Evolutionary conservation across 2,113 vertebrate genomes (phyloP).

Genomic region (Proteles cristata): DNA sequence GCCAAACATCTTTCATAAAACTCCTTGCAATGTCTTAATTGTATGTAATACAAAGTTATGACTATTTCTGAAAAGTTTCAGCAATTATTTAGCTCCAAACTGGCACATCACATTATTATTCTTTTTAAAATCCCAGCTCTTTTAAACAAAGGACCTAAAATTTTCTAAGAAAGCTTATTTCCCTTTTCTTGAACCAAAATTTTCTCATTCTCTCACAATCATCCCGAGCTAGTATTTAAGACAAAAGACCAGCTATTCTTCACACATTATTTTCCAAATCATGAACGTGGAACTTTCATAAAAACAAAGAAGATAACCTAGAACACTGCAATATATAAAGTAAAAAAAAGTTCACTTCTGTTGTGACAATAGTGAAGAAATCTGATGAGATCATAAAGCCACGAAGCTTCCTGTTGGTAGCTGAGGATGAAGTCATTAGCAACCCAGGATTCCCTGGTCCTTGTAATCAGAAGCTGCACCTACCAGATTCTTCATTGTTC

Average conservation of each 20-base stretch:
- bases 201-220: constrained; percentile 56
- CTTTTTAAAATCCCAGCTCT: constrained; percentile 6
- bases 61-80: constrained; percentile 51
- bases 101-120: neutral
- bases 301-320: constrained; percentile 58
- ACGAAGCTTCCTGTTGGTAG: constrained; percentile 64
- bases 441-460: constrained; percentile 67
- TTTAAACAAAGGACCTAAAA: constrained; percentile 66
- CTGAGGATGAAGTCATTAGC: constrained; percentile 69
- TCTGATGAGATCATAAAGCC: constrained; percentile 56
- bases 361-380: constrained; percentile 64
- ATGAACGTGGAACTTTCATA: constrained; percentile 39
- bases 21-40: constrained; percentile 45
- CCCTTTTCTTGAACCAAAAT: constrained; percentile 43
- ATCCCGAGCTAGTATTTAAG: constrained; percentile 52
- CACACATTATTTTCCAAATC: constrained; percentile 48
- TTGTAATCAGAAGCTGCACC: constrained; percentile 57
- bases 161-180: constrained; percentile 47
- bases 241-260: constrained; percentile 73
- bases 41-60: constrained; percentile 28
- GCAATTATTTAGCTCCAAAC: constrained; percentile 32
- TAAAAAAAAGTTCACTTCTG: constrained; percentile 64
- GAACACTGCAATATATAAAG: constrained; percentile 18
- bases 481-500: constrained; percentile 76
- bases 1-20: constrained; percentile 50